Base-by-base conservation (phyloP, 2,888 invertebrate species). In the Chouioia cunea region DNA sequence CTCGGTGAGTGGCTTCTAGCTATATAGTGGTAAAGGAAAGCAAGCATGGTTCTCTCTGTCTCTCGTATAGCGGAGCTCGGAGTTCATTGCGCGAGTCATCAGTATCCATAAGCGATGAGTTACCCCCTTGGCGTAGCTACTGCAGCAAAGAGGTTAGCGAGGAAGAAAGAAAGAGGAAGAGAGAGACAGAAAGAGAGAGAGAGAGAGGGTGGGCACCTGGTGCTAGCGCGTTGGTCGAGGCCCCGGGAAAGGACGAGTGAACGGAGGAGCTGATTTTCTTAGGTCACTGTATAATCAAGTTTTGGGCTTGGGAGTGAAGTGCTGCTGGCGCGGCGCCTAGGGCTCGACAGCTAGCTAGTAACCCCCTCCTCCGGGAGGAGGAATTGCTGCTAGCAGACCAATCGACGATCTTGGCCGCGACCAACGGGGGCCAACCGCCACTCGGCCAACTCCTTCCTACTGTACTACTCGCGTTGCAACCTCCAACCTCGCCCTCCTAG, bases 91-190 rank as follows among this genome's bases (percentile, higher is more conserved):
- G 84, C 82, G 85, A 87, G 91, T 91, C 91, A 91, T 91, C 91
- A 91, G 91, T 91, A 91, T 91, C 90, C 91, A 91, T 91, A 91
- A 91, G 91, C 88, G 90, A 91, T 91, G 88, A 91, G 89, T 82
- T 83, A 79, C 81, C 81, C 79, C 80, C 73, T 74, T 63, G 74
- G 48, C 65, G 47, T 52, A n/a, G 54, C 36, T 36, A 36, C 36
- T 22, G 50, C n/a, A 27, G 16, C 20, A 36, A 16, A 16, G n/a
- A 56, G 46, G 52, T 59, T 27, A 70, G 66, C 68, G 62, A 68
- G 71, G 75, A 62, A 62, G 46, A 23, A 50, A 18, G 48, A 14
- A 16, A 50, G 44, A 44, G 65, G 22, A 27, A 44, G 70, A 66
- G 64, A 43, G 56, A 58, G 67, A n/a, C n/a, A 71, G 66, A 65